phyloP scores from a whole-genome alignment of 2,797 vertebrate species.

The Natrix natrix region DNA sequence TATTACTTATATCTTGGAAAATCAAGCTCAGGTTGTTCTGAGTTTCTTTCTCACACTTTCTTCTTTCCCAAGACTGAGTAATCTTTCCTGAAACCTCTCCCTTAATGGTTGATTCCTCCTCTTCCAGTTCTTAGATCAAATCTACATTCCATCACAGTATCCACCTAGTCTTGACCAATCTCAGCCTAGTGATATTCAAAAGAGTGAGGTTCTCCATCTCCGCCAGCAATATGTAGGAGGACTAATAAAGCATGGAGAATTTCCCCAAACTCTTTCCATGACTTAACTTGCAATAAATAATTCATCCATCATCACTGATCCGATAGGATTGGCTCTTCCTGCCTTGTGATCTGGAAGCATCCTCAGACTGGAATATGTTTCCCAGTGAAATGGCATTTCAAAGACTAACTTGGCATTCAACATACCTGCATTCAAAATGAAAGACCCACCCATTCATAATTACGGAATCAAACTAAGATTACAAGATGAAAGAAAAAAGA shows the following conservation, averaged over 20 bases:
- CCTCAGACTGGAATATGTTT: accelerated
- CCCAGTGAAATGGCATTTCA: not conserved
- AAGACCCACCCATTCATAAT: not conserved
- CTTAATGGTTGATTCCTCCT: not conserved
- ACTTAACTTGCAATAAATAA: not conserved
- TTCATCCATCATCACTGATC: not conserved
- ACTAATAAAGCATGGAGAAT: not conserved
- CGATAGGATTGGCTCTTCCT: not conserved
- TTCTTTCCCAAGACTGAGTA: not conserved
- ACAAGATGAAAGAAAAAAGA: not conserved
- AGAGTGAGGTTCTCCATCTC: not conserved
- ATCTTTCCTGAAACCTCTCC: not conserved
- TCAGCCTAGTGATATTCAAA: not conserved
- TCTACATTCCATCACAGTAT: not conserved
- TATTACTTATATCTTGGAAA: not conserved
- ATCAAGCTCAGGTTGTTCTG: not conserved
- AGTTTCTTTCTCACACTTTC: not conserved
- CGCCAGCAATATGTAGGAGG: not conserved
- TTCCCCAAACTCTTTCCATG: not conserved
- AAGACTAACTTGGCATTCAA: not conserved
- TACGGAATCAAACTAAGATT: not conserved
- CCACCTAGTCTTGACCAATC: not conserved
- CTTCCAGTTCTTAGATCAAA: not conserved
- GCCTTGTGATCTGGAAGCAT: not conserved
- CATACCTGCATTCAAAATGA: not conserved